A percentile compares a stretch with the other conserved stretches of the same genome.
Evolutionary conservation across 2,113 vertebrate genomes (phyloP).

Genomic region (Erythrocercus mccallii): DNA sequence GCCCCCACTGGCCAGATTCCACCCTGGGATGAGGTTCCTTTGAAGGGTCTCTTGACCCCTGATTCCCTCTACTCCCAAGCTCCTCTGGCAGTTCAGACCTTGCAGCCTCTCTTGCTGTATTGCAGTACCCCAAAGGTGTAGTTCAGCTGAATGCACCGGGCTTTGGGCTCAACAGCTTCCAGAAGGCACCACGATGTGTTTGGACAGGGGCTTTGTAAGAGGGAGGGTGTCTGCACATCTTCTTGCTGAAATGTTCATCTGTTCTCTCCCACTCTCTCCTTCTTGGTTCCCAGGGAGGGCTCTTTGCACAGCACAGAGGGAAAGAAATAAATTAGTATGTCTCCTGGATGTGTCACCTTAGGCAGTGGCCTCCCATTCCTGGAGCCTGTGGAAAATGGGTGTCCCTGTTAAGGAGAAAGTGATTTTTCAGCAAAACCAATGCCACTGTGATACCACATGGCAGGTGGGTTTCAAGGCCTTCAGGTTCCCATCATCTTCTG

Average conservation of each 20-base stretch:
- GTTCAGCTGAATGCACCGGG: not conserved
- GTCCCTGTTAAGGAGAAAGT: not conserved
- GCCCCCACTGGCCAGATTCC: not conserved
- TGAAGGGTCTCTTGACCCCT: not conserved
- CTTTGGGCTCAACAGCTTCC: not conserved
- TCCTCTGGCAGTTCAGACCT: not conserved
- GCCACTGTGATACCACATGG: too few species aligned
- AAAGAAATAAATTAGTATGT: not conserved
- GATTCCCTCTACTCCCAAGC: not conserved
- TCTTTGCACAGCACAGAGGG: not conserved
- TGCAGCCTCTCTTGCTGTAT: not conserved
- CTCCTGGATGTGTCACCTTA: not conserved
- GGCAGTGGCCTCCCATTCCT: not conserved
- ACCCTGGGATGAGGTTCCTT: fast-evolving
- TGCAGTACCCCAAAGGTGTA: not conserved
- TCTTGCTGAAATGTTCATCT: not conserved
- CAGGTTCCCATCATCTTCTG: not conserved
- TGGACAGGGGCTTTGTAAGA: not conserved
- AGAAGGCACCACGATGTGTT: not conserved
- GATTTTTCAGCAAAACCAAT: not conserved
- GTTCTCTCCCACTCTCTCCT: not conserved
- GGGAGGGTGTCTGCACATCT: not conserved
- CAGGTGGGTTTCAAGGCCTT: not conserved
- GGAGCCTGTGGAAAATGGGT: not conserved
- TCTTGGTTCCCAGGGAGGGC: not conserved